These are phyloP conservation scores for Parnassius apollo DNA, from an alignment of 2,888 invertebrate species.

Conservation along the genomic window DNA sequence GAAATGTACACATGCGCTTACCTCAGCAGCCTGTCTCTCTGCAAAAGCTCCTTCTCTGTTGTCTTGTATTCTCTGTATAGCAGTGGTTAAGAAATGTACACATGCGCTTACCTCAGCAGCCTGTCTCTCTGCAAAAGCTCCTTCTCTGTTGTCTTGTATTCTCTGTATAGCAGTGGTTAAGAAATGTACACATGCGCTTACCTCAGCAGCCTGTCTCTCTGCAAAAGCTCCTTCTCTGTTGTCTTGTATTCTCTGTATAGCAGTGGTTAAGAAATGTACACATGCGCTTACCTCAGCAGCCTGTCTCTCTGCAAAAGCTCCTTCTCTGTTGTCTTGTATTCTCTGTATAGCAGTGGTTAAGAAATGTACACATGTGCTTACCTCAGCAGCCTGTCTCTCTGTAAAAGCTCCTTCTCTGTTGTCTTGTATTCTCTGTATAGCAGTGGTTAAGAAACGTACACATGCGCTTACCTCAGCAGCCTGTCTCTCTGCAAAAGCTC, in stretches of 20 bases:
- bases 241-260: slow-evolving; percentile 98
- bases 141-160: slow-evolving; percentile 96
- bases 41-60: slow-evolving; percentile 97
- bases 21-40: slow-evolving; percentile 86
- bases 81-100: no score
- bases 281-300: slow-evolving; percentile 67
- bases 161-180: no score
- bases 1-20: no score
- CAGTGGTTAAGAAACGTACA: no score
- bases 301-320: slow-evolving; percentile 96
- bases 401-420: slow-evolving; percentile 97
- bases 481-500: slow-evolving; percentile 96
- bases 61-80: slow-evolving; percentile 98
- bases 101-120: slow-evolving; percentile 67
- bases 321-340: slow-evolving; percentile 96
- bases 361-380: no score
- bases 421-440: slow-evolving; percentile 98
- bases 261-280: no score
- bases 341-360: no score
- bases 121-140: slow-evolving; percentile 96
- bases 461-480: slow-evolving; percentile 67
- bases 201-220: slow-evolving; percentile 86
- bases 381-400: slow-evolving; percentile 86
- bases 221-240: slow-evolving; percentile 97
- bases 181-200: no score